phyloP scores from a whole-genome alignment of 2,113 vertebrate genomes.

The Merops nubicus region DNA sequence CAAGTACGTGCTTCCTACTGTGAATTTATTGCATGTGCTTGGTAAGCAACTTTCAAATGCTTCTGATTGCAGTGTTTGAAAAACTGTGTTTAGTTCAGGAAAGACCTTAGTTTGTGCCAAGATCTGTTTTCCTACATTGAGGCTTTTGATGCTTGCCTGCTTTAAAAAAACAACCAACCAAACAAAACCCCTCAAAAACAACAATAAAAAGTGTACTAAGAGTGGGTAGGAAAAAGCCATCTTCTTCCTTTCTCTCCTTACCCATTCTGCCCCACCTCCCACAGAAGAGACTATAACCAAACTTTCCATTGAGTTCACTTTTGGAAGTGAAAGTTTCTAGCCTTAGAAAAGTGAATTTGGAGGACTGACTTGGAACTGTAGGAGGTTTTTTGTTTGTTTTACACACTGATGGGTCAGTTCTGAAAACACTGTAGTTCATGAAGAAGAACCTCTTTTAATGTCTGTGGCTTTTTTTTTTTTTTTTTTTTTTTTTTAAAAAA shows the following conservation, averaged over 20 bases:
- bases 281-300: background rate
- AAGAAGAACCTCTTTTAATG: background rate
- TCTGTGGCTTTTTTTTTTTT: background rate
- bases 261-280: background rate
- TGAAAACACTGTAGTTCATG: background rate
- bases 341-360: background rate
- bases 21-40: slow-evolving; percentile 45
- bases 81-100: slow-evolving; percentile 33
- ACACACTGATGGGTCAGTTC: background rate
- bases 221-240: background rate
- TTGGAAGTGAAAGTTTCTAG: background rate
- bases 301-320: background rate
- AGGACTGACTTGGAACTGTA: background rate
- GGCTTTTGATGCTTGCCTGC: slow-evolving; percentile 16
- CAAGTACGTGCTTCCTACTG: slow-evolving; percentile 29
- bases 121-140: slow-evolving; percentile 21
- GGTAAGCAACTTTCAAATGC: slow-evolving; percentile 42
- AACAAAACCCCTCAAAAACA: too few relatives aligned
- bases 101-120: slow-evolving; percentile 5
- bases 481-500: background rate
- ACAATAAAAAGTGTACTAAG: background rate
- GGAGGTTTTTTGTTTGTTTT: background rate
- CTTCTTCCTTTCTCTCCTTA: background rate
- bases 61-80: slow-evolving; percentile 21
- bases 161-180: background rate